Evolutionary conservation across 2,888 invertebrate species (phyloP).

Genomic region (Trichacis sp.): DNA sequence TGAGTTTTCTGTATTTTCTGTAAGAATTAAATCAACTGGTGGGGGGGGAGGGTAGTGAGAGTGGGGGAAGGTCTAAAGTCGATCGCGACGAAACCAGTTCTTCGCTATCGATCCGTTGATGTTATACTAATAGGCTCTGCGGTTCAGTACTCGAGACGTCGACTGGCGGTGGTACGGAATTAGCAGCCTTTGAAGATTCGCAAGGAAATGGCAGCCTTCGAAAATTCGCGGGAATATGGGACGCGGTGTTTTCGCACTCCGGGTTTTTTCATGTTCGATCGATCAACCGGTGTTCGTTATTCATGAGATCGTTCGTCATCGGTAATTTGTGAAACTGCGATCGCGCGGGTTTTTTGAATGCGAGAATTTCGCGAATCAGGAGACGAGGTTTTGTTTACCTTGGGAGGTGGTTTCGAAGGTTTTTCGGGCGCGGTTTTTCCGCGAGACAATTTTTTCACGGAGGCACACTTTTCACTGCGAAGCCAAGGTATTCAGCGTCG

Average conservation of each 20-base stretch:
- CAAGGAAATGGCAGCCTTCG: neutral
- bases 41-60: neutral
- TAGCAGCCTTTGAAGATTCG: neutral
- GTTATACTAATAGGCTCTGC: constrained; percentile 43
- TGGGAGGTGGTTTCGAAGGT: constrained; percentile 5
- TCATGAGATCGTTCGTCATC: too few relatives aligned
- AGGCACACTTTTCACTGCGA: constrained; percentile 37
- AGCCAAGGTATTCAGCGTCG: constrained; percentile 56
- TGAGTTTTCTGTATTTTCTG: too few relatives aligned
- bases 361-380: too few relatives aligned
- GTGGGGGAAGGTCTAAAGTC: constrained; percentile 8
- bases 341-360: too few relatives aligned
- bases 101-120: constrained; percentile 38
- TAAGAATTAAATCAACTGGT: too few relatives aligned
- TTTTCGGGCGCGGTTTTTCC: too few relatives aligned
- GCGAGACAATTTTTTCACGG: constrained; percentile 18
- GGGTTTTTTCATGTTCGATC: too few relatives aligned
- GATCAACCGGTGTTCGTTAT: too few relatives aligned
- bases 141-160: constrained; percentile 35
- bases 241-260: too few relatives aligned
- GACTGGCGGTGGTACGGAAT: constrained; percentile 9
- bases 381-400: too few relatives aligned
- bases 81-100: constrained; percentile 37
- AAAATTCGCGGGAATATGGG: too few relatives aligned
- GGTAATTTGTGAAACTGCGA: too few relatives aligned